Percentiles rank a stretch among this genome's conserved stretches.
Evolutionary conservation across 2,888 invertebrate genomes (phyloP).

Genomic region (Agriopis marginaria): DNA sequence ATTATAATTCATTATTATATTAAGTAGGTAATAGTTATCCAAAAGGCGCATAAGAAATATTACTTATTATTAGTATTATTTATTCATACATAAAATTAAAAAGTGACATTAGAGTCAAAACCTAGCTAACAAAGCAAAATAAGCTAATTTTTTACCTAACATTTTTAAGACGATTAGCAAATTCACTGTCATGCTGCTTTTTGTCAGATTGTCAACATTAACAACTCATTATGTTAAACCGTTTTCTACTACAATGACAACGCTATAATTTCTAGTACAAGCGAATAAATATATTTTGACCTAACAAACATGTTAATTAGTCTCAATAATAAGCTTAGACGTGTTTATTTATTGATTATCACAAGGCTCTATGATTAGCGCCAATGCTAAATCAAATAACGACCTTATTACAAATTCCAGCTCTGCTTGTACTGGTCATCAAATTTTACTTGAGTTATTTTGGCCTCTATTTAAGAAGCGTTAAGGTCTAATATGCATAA

Average conservation of each 20-base stretch:
- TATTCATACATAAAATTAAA: too few relatives aligned
- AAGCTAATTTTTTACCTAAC: too few relatives aligned
- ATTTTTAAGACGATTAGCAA: too few relatives aligned
- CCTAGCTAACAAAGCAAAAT: too few relatives aligned
- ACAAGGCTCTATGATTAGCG: constrained; percentile 53
- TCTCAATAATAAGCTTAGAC: constrained; percentile 40
- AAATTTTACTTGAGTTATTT: constrained; percentile 3
- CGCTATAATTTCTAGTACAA: constrained; percentile 39
- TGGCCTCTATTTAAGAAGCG: constrained; percentile 21
- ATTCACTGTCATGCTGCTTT: too few relatives aligned
- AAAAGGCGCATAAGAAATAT: not conserved
- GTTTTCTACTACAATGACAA: constrained; percentile 16
- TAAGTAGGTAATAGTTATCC: too few relatives aligned
- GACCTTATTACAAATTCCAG: constrained; percentile 45
- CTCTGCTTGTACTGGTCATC: constrained; percentile 28
- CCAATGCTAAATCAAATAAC: constrained; percentile 44
- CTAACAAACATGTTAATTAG: constrained; percentile 56
- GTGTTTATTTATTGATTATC: constrained; percentile 59
- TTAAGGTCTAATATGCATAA: constrained; percentile 18
- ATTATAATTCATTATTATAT: too few relatives aligned
- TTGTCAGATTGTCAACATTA: not conserved
- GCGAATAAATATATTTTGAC: constrained; percentile 49
- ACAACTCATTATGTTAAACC: not conserved
- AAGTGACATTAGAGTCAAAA: too few relatives aligned
- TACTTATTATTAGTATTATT: too few relatives aligned